phyloP scores from a whole-genome alignment of 2,113 vertebrate species.

The Thomomys bottae region DNA sequence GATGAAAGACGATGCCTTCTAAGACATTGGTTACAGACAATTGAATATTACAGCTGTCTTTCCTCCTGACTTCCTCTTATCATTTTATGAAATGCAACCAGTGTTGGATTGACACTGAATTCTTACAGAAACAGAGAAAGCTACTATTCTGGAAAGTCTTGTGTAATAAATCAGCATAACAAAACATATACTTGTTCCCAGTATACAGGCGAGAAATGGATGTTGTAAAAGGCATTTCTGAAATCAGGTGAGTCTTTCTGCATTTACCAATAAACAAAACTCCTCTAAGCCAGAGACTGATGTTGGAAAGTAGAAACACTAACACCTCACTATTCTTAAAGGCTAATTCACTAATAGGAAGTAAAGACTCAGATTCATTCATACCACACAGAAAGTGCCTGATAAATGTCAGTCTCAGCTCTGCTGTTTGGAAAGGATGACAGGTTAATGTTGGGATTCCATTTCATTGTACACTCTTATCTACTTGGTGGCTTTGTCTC shows the following conservation, averaged over 20 bases:
- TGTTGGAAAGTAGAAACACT: neutral
- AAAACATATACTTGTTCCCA: conserved; percentile 21
- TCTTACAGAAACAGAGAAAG: conserved; percentile 52
- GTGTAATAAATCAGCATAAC: conserved; percentile 39
- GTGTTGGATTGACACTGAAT: conserved; percentile 18
- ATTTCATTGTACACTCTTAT: neutral
- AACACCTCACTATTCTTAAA: neutral
- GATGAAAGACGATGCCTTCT: conserved; percentile 71
- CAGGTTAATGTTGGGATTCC: neutral
- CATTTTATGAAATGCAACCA: conserved; percentile 40
- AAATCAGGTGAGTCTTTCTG: neutral
- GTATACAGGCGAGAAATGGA: neutral
- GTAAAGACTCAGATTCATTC: neutral
- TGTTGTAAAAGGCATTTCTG: neutral
- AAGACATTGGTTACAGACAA: conserved; percentile 77
- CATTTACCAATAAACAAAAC: neutral
- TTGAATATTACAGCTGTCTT: conserved; percentile 76
- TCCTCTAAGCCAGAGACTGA: neutral
- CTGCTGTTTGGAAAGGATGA: neutral
- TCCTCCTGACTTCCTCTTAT: conserved; percentile 41
- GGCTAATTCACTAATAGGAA: neutral
- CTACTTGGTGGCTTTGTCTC: neutral
- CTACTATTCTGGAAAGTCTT: conserved; percentile 34
- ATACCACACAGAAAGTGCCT: neutral
- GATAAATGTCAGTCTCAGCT: neutral